Percentiles rank a stretch among this genome's conserved stretches.
Conservation (phyloP, 2,888 invertebrate species). For the Campaea margaritaria region DNA sequence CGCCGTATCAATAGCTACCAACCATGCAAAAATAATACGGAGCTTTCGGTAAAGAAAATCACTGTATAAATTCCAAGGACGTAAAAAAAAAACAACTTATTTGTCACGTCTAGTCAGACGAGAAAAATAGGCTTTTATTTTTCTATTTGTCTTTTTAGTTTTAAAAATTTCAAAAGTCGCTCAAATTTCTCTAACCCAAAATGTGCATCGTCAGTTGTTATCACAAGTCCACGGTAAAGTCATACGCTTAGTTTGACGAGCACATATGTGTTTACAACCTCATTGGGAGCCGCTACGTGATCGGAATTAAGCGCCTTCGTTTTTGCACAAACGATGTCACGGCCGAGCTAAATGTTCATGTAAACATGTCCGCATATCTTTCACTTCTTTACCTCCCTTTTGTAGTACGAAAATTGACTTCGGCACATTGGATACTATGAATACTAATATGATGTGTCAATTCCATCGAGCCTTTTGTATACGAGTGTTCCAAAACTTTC, state of each 20-base stretch:
- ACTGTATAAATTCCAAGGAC: too few relatives aligned
- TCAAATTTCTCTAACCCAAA: background rate
- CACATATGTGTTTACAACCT: slow-evolving; percentile 59
- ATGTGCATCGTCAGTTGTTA: slow-evolving; percentile 5
- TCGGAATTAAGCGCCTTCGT: slow-evolving; percentile 64
- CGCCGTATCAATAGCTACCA: too few relatives aligned
- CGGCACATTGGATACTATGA: slow-evolving; percentile 17
- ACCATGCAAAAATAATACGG: too few relatives aligned
- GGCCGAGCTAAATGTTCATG: slow-evolving; percentile 57
- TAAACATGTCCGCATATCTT: slow-evolving; percentile 47
- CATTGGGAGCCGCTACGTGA: slow-evolving; percentile 63
- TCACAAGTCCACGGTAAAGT: slow-evolving; percentile 44
- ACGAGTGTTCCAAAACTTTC: slow-evolving; percentile 4
- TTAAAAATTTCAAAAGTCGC: too few relatives aligned
- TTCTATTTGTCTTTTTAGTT: too few relatives aligned
- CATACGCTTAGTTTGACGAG: slow-evolving; percentile 44
- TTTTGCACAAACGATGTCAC: slow-evolving; percentile 62
- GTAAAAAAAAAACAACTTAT: too few relatives aligned
- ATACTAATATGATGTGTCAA: slow-evolving; percentile 27
- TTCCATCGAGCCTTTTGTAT: slow-evolving; percentile 2
- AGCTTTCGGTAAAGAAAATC: too few relatives aligned
- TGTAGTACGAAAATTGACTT: slow-evolving; percentile 29
- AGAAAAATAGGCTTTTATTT: too few relatives aligned
- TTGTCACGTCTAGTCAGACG: too few relatives aligned
- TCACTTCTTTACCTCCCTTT: slow-evolving; percentile 35